A percentile compares a stretch with the other conserved stretches of the same genome.
phyloP scores from a whole-genome alignment of 2,797 vertebrate genomes.

The Chelonia mydas region DNA sequence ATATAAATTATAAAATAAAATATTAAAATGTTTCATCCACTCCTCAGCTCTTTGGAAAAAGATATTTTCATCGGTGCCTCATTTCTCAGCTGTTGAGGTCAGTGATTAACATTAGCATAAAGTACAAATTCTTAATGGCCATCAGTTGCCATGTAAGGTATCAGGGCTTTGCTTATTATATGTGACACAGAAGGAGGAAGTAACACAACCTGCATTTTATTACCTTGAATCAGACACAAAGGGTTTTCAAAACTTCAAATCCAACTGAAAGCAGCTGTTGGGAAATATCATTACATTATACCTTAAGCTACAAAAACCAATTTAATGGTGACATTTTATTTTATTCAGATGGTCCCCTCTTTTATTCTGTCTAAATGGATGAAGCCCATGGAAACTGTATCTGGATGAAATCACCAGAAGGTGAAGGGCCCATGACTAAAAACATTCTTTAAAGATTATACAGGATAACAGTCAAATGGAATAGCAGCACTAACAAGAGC shows the following conservation, averaged over 20 bases:
- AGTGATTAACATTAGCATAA: slow-evolving; percentile 64
- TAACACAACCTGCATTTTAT: slow-evolving; percentile 82
- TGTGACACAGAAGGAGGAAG: slow-evolving; percentile 78
- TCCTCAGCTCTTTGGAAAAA: slow-evolving; percentile 4
- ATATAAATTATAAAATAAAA: neutral
- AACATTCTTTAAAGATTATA: slow-evolving; percentile 83
- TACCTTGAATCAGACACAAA: slow-evolving; percentile 80
- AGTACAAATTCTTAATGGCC: slow-evolving; percentile 62
- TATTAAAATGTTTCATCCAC: neutral
- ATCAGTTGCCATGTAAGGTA: slow-evolving; percentile 58
- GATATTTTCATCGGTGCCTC: neutral
- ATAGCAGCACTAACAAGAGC: slow-evolving; percentile 73
- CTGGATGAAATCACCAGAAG: slow-evolving; percentile 84
- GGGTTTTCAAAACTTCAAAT: slow-evolving; percentile 78
- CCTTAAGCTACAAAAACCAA: slow-evolving; percentile 83
- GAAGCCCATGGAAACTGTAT: slow-evolving; percentile 81
- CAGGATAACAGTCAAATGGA: slow-evolving; percentile 70
- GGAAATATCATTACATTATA: slow-evolving; percentile 82
- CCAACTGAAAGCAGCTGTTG: slow-evolving; percentile 86
- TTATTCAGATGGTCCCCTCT: slow-evolving; percentile 83
- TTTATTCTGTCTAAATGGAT: slow-evolving; percentile 79
- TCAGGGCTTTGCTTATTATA: slow-evolving; percentile 70
- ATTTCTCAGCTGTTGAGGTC: slow-evolving; percentile 43
- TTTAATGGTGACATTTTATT: slow-evolving; percentile 87
- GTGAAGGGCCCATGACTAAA: slow-evolving; percentile 81